Base-by-base conservation (phyloP, 2,113 vertebrate genomes). In the Stigmatopora argus region DNA sequence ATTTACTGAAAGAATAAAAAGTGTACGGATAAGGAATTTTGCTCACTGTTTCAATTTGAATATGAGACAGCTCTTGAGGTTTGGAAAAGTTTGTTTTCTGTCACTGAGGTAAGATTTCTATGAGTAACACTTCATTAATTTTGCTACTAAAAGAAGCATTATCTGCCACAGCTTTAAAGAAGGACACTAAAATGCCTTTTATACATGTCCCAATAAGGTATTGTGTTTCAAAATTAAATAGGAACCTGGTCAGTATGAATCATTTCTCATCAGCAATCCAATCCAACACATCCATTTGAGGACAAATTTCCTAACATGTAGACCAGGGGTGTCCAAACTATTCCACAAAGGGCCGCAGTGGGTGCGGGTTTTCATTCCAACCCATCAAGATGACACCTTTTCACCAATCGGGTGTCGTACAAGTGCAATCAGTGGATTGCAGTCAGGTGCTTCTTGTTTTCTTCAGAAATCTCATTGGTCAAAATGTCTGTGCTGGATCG, bases 221-320 rank as follows among this genome's bases (percentile, higher is more conserved):
- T 65, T 35, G 68, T 52, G 62, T 58, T 7, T 46, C 66, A 23
- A 5, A 19, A 38, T 77, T 57, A 65, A 38, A 55, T 72, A 63
- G 41, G 73, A 55, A 46, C 48, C 74, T 64, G 66, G 64, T 74
- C 53, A 53, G 38, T 44, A 71, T 74, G 68, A 75, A 19, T n/a
- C 15, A 44, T 41, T 23, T 41, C 45, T 67, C 45, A 52, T 41
- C 23, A 45, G 49, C 62, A 14, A 74, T 72, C n/a, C 26, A 59
- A 38, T 51, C 48, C 15, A 49, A 55, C 26, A 64, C 19, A 15
- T 65, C 55, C 59, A 67, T 61, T 51, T n/a, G 18, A 45, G n/a
- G 57, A 56, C 1, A 62, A 9, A 7, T 56, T 56, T 31, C 53
- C 23, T 23, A 56, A 56, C 23, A 23, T 21, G 3, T 19, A n/a